Percentiles rank a stretch among this genome's conserved stretches.
Conservation (phyloP, 2,797 vertebrate species). For the Siniperca undulata region DNA sequence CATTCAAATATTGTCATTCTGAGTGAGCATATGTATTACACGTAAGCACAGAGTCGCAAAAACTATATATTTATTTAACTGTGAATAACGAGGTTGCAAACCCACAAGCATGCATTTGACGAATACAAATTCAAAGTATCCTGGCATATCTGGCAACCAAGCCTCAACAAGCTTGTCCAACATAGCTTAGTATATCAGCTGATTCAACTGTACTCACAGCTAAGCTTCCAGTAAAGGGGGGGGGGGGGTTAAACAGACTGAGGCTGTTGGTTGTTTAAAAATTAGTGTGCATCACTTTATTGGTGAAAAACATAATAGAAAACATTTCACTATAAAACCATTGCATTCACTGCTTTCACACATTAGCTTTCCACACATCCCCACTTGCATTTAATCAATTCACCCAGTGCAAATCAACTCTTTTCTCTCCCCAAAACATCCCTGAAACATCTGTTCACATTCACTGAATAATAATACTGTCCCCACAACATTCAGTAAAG, state of each 20-base stretch:
- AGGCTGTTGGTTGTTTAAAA: constrained; percentile 27
- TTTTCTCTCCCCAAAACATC: constrained; percentile 17
- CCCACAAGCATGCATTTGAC: neutral
- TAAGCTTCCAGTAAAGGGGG: constrained; percentile 5
- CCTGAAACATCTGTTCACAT: constrained; percentile 21
- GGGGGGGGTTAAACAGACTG: neutral
- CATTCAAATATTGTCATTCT: neutral
- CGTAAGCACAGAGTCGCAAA: accelerated
- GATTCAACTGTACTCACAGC: constrained; percentile 42
- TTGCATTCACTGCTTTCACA: constrained; percentile 24
- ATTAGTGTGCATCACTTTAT: constrained; percentile 53
- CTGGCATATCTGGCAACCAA: constrained; percentile 62
- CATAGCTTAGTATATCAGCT: constrained; percentile 53
- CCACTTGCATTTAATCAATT: constrained; percentile 2
- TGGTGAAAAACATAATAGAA: constrained; percentile 53
- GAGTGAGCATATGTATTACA: accelerated
- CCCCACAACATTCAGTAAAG: neutral
- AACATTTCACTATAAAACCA: constrained; percentile 22
- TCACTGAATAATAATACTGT: constrained; percentile 18
- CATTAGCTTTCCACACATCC: constrained; percentile 17
- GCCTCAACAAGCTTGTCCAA: neutral
- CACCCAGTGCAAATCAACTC: constrained; percentile 33
- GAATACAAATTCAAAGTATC: neutral
- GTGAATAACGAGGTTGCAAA: neutral
- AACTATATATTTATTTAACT: neutral